A percentile compares a stretch with the other conserved stretches of the same genome.
Conservation (phyloP, 2,888 invertebrate genomes). For the Lobophora halterata region DNA sequence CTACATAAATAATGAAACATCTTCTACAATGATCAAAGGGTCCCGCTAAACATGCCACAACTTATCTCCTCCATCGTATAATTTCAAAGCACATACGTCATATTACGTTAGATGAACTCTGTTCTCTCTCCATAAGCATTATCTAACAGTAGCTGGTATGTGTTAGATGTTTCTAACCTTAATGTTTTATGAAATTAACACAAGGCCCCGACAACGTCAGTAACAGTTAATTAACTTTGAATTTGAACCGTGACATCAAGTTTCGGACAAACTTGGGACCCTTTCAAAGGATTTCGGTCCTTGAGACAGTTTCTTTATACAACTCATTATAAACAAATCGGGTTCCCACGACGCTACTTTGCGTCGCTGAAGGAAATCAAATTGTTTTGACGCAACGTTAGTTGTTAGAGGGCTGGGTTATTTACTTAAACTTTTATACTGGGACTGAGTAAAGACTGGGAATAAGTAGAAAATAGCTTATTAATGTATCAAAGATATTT, state of each 20-base stretch:
- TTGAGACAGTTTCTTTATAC: conserved; percentile 48
- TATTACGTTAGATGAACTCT: not conserved
- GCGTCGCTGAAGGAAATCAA: conserved; percentile 3
- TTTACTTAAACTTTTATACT: no score
- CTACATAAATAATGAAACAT: not conserved
- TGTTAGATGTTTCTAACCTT: conserved; percentile 29
- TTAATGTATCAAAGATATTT: no score
- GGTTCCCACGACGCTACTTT: conserved; percentile 6
- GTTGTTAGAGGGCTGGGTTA: no score
- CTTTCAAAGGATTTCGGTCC: conserved; percentile 56
- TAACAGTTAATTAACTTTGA: conserved; percentile 56
- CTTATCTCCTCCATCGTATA: conserved; percentile 7
- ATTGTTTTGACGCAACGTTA: conserved; percentile 4
- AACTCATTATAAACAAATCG: conserved; percentile 57
- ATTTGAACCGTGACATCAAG: conserved; percentile 55
- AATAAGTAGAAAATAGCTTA: no score
- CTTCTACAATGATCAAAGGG: not conserved
- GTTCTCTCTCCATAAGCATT: not conserved
- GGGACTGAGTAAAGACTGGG: no score
- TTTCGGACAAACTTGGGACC: conserved; percentile 49
- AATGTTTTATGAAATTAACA: conserved; percentile 45
- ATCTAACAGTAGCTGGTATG: not conserved
- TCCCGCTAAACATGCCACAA: not conserved
- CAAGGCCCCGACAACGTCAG: conserved; percentile 32
- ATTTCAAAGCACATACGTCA: conserved; percentile 6